Base-by-base conservation (phyloP, 2,797 vertebrate genomes). In the Harpagifer antarcticus region DNA sequence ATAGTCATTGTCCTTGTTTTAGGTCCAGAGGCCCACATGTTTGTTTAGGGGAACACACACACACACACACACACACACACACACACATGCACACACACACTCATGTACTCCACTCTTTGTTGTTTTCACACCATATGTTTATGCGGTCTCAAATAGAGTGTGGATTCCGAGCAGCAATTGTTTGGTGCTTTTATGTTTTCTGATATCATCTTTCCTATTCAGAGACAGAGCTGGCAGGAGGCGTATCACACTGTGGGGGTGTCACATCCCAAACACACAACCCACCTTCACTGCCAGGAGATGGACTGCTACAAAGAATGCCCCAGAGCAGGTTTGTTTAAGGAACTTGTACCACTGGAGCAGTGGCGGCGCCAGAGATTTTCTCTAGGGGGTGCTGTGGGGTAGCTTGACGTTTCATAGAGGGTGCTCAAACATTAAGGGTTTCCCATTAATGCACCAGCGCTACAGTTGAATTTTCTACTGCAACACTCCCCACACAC, bases 301-400 rank as follows among this genome's bases (percentile, higher is more conserved):
- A 57, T 0, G 1, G 3, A 11, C 4, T 17, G 33, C 19, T 8
- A 5, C 9, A 47, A 42, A 63, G 56, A 78, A 72, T 10, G 17
- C 42, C 7, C n/a, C 59, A 54, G 9, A 86, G 58, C 87, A 90
- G 88, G 91, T 93, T 61, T 69, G 82, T 79, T 70, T 53, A 2
- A 69, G 45, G 20, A 57, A 55, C 9, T 20, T 44, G 3, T 13
- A 33, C 4, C 2, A 45, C 23, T 9, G n/a, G n/a, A n/a, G n/a
- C n/a, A n/a, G n/a, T n/a, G n/a, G n/a, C n/a, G n/a, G n/a, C n/a
- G n/a, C n/a, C n/a, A n/a, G n/a, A n/a, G n/a, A n/a, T n/a, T n/a
- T n/a, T n/a, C n/a, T n/a, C n/a, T n/a, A n/a, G n/a, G n/a, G n/a
- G n/a, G n/a, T n/a, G n/a, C n/a, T n/a, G n/a, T n/a, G n/a, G n/a